Evolutionary conservation across 1,140 invertebrate genomes (phyloP).

Genomic region (Drosophila busckii): DNA sequence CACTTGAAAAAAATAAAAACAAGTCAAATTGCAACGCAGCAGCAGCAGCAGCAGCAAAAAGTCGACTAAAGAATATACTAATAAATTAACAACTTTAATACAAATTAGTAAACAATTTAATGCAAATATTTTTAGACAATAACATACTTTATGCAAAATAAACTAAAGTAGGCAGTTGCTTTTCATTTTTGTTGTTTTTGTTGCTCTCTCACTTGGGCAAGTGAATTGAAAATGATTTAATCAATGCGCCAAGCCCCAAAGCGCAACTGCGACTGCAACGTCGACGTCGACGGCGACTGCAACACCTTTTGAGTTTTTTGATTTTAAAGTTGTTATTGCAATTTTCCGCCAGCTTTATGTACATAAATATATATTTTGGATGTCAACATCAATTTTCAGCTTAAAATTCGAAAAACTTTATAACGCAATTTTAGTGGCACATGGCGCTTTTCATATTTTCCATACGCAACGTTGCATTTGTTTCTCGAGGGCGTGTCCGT

Average conservation of each 20-base stretch:
- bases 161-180: no score
- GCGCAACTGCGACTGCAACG: no score
- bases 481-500: slow-evolving; percentile 55
- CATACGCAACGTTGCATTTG: slow-evolving; percentile 22
- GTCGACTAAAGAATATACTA: no score
- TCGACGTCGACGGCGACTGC: no score
- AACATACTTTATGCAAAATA: no score
- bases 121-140: no score
- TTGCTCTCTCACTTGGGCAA: slow-evolving; percentile 4
- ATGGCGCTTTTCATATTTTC: slow-evolving; percentile 49
- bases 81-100: no score
- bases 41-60: not conserved
- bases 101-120: no score
- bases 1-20: slow-evolving; percentile 44
- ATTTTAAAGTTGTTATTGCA: slow-evolving; percentile 6
- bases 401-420: slow-evolving; percentile 7
- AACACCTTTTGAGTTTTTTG: slow-evolving; percentile 26
- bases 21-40: not conserved
- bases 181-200: slow-evolving; percentile 19
- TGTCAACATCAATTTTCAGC: slow-evolving; percentile 54
- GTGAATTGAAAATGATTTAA: slow-evolving; percentile 49
- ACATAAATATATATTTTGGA: slow-evolving; percentile 41
- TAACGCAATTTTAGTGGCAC: slow-evolving; percentile 20
- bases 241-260: slow-evolving; percentile 39
- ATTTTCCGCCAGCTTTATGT: slow-evolving; percentile 10